Evolutionary conservation across 2,888 invertebrate species (phyloP), one percentile per base, ranked within the genome.

Genomic region (Merodon equestris): DNA sequence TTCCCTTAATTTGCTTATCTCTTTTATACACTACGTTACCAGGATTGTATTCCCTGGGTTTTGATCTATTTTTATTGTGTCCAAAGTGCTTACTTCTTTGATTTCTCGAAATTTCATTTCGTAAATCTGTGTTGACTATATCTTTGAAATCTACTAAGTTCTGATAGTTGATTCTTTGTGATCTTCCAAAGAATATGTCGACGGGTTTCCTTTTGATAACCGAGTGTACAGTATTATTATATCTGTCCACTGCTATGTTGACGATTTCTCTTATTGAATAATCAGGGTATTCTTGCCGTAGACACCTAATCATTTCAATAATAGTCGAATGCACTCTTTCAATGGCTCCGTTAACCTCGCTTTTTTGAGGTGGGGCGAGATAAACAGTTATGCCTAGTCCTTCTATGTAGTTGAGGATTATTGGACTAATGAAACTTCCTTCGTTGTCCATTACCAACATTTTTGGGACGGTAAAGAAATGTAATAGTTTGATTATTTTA

Each of bases 101-200:
- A 34, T 83, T 83, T 9, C 72, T 44, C 2, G 38, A 17, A 17
- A 77, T 75, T 70, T 70, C 60, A 36, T 70, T 57, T 42, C 42
- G 45, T 9, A 82, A 18, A 42, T 81, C 61, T 14, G 38, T 57
- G n/a, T 77, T 81, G 12, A 76, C 63, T 58, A 75, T 75, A 1
- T 74, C 60, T 36, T 64, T 74, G 42, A 81, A 81, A 13, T 82
- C 54, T 12, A 48, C 9, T 14, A 81, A 48, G 5, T 82, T 58
- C 51, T 82, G 74, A 42, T 81, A 83, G 47, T 81, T 77, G 14
- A 81, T 74, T 50, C 72, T 51, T 60, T 77, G 63, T 12, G 63
- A 38, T 60, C 81, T 81, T n/a, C 76, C 70, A 44, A 81, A 82
- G 56, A 82, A 82, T 27, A 72, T 14, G 14, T 82, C 76, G 7